phyloP scores from a whole-genome alignment of 1,140 invertebrate species.

The Zaprionus taronus region DNA sequence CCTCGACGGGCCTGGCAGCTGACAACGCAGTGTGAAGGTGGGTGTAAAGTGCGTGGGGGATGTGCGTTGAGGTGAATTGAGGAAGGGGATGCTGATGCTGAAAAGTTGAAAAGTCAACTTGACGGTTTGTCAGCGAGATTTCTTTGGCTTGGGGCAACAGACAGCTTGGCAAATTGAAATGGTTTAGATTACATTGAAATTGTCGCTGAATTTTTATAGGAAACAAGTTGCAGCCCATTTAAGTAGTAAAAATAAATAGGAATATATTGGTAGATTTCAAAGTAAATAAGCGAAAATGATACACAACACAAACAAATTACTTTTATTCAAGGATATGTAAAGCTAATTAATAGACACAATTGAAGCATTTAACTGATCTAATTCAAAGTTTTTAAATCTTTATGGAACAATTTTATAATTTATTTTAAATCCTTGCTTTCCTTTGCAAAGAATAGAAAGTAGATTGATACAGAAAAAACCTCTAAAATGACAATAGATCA shows the following conservation, averaged over 20 bases:
- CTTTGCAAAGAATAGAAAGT: no score
- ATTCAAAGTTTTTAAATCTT: no score
- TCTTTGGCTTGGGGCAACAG: conserved; percentile 60
- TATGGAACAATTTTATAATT: no score
- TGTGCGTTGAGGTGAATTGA: conserved; percentile 13
- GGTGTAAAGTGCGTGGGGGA: conserved; percentile 29
- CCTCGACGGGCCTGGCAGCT: background rate
- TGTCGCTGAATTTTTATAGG: conserved; percentile 9
- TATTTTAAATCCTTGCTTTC: no score
- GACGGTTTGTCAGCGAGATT: conserved; percentile 37
- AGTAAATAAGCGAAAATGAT: background rate
- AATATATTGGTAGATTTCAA: background rate
- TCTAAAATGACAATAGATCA: no score
- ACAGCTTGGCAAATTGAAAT: conserved; percentile 74
- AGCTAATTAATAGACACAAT: no score
- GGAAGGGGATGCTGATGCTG: conserved; percentile 3
- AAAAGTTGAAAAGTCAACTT: conserved; percentile 42
- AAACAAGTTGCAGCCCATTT: conserved; percentile 6
- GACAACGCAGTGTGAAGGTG: conserved; percentile 1
- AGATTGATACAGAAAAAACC: no score
- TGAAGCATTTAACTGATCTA: no score
- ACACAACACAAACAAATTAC: no score
- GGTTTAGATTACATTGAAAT: conserved; percentile 70
- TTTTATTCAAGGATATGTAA: no score
- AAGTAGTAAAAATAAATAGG: background rate